These are phyloP conservation scores for Chionoecetes opilio DNA, from an alignment of 1,140 invertebrate species.

Conservation along the genomic window DNA sequence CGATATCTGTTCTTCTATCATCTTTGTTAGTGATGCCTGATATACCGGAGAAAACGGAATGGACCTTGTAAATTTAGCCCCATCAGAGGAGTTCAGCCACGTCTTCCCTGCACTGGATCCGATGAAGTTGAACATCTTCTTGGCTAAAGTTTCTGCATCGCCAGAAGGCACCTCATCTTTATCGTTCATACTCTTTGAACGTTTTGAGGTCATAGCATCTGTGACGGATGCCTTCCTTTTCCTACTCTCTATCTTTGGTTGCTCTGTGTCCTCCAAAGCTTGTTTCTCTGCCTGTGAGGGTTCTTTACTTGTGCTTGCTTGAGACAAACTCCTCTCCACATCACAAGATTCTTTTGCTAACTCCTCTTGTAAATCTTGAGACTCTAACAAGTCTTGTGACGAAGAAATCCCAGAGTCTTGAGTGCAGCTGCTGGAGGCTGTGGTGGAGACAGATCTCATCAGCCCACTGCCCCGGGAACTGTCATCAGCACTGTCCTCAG, in stretches of 20 bases:
- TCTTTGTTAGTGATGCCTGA: neutral
- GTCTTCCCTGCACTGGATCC: conserved; percentile 6
- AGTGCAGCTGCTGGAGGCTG: neutral
- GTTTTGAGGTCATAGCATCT: conserved; percentile 42
- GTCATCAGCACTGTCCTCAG: neutral
- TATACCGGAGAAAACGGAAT: neutral
- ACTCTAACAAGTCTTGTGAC: neutral
- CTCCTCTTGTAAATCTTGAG: neutral
- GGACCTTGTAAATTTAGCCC: conserved; percentile 2
- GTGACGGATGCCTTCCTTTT: conserved; percentile 52
- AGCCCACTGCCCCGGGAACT: neutral
- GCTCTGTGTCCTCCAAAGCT: neutral
- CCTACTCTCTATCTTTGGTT: conserved; percentile 15
- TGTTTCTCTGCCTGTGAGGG: neutral
- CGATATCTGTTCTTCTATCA: neutral
- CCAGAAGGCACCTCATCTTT: neutral
- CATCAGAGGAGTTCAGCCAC: conserved; percentile 61
- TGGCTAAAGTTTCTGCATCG: conserved; percentile 7
- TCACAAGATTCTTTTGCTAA: neutral
- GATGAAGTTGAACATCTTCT: conserved; percentile 16
- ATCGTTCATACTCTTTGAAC: neutral
- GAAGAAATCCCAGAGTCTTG: conserved; percentile 72
- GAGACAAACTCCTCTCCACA: neutral
- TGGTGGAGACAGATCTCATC: conserved; percentile 32
- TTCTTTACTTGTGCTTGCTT: neutral